Conservation (phyloP, 64 coral and sea anemone species). For the Orbicella faveolata region DNA sequence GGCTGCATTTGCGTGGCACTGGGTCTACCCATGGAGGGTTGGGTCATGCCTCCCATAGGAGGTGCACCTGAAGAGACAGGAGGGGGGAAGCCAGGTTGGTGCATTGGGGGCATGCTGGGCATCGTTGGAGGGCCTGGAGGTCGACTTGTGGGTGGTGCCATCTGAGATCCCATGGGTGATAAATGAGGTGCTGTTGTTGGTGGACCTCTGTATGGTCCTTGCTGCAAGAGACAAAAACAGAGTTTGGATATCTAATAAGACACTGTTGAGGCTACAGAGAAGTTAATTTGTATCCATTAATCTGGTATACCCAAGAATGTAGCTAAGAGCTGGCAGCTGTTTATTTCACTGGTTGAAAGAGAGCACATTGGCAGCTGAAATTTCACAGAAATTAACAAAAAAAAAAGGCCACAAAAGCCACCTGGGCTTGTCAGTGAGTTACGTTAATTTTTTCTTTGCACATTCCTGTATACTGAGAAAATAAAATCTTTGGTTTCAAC, state of each 20-base stretch:
- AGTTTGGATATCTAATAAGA: neutral
- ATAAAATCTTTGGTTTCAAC: too few species aligned
- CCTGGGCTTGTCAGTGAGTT: too few species aligned
- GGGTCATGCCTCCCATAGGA: slow-evolving; percentile 61
- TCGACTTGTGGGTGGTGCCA: slow-evolving; percentile 9
- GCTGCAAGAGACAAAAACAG: neutral
- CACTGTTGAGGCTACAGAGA: neutral
- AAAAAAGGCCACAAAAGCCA: too few species aligned
- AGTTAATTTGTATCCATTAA: too few species aligned
- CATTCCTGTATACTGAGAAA: too few species aligned
- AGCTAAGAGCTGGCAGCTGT: too few species aligned
- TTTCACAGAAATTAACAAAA: too few species aligned
- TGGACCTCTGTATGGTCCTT: slow-evolving; percentile 25
- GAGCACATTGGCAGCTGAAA: too few species aligned
- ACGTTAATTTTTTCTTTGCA: too few species aligned
- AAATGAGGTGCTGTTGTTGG: slow-evolving; percentile 18
- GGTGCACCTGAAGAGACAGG: slow-evolving; percentile 54
- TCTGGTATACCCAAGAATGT: too few species aligned
- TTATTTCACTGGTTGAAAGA: too few species aligned
- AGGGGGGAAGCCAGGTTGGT: slow-evolving; percentile 44
- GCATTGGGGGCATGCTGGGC: slow-evolving; percentile 47
- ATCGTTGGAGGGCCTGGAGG: slow-evolving; percentile 57
- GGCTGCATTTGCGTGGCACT: slow-evolving; percentile 51
- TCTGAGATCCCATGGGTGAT: slow-evolving; percentile 12
- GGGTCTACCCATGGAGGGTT: slow-evolving; percentile 51